These are phyloP conservation scores for Chloropsis cyanopogon DNA, from an alignment of 2,113 vertebrate species.

Conservation along the genomic window DNA sequence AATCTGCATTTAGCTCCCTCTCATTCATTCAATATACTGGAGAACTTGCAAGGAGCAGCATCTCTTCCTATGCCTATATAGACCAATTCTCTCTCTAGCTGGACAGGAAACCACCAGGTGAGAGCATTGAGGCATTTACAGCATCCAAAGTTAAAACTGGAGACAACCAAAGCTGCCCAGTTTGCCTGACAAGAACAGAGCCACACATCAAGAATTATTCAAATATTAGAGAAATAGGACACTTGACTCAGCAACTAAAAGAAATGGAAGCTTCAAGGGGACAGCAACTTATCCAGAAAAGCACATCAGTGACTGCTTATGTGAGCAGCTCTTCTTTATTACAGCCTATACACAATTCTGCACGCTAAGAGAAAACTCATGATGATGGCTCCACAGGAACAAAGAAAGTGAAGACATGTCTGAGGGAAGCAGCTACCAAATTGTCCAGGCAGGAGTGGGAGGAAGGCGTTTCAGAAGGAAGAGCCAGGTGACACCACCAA, in stretches of 20 bases:
- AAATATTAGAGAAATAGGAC: neutral
- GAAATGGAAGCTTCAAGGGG: neutral
- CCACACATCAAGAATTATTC: neutral
- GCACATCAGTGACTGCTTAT: neutral
- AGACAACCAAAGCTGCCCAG: neutral
- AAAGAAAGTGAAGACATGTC: neutral
- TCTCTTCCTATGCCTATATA: neutral
- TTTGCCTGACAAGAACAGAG: neutral
- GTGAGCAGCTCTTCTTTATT: neutral
- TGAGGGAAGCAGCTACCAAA: neutral
- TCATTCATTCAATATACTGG: neutral
- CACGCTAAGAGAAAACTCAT: neutral
- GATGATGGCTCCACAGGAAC: neutral
- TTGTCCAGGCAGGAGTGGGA: neutral
- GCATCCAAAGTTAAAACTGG: neutral
- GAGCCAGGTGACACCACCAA: rapidly evolving
- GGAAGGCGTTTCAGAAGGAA: neutral
- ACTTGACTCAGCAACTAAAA: neutral
- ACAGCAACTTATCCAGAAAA: neutral
- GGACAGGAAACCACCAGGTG: neutral
- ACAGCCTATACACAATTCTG: neutral
- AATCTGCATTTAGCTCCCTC: neutral
- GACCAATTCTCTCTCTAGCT: neutral
- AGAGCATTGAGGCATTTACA: neutral
- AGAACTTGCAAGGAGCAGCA: neutral